These are phyloP conservation scores for Corythucha ciliata DNA, from an alignment of 2,888 invertebrate species.

Conservation along the genomic window DNA sequence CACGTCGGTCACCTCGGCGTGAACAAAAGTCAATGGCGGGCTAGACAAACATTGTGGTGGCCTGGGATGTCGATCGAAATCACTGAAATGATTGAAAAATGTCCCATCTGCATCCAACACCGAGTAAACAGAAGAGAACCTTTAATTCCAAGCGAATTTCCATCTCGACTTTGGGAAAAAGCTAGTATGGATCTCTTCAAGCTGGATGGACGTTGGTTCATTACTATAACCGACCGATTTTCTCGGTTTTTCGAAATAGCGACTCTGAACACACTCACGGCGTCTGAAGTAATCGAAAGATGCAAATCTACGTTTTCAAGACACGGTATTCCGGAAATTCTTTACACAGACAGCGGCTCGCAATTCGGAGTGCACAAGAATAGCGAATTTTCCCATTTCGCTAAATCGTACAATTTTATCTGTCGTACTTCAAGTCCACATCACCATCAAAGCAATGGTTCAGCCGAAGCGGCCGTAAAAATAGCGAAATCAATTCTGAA, in stretches of 20 bases:
- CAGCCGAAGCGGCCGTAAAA: conserved; percentile 13
- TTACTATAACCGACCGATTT: conserved; percentile 5
- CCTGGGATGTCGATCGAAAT: background rate
- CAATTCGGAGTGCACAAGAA: conserved; percentile 3
- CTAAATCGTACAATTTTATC: conserved; percentile 1
- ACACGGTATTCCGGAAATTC: conserved; percentile 5
- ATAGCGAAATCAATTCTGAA: conserved; percentile 4
- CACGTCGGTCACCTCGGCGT: background rate
- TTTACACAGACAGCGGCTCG: conserved; percentile 8
- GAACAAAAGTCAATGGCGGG: background rate
- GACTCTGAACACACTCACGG: background rate
- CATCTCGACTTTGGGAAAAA: conserved; percentile 10
- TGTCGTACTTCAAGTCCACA: conserved; percentile 4
- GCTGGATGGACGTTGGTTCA: background rate
- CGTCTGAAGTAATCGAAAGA: conserved; percentile 1
- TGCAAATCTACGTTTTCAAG: conserved; percentile 10
- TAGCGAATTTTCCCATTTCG: conserved; percentile 11
- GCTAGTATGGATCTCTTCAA: conserved; percentile 11
- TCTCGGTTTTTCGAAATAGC: conserved; percentile 7
- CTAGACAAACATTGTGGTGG: background rate
- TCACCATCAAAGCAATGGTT: conserved; percentile 9
- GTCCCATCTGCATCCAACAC: conserved; percentile 1
- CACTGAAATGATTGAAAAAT: background rate
- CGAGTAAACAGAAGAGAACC: background rate
- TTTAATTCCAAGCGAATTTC: conserved; percentile 8